Evolutionary conservation across 2,113 vertebrate species (phyloP), one percentile per base, ranked within the genome.

Genomic region (Martes martes): DNA sequence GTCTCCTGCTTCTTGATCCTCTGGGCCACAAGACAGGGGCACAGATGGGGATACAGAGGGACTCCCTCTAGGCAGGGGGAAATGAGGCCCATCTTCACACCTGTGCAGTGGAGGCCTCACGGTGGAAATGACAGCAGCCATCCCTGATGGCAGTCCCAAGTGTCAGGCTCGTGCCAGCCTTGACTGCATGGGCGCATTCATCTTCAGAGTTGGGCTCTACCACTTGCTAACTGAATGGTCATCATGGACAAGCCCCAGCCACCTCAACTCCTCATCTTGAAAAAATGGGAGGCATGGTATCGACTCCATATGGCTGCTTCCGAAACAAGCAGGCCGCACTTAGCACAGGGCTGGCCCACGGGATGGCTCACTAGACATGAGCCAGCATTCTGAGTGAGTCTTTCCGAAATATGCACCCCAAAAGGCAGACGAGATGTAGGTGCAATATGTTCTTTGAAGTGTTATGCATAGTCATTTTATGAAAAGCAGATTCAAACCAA

Each of bases 401-500:
- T 89, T 87, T 69, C 79, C 84, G 21, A 94, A 92, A 96, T 63
- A 96, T 50, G 71, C 7, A 89, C 78, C 96, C 85, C 94, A 87
- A 96, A 96, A 95, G 95, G 85, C 96, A 95, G 85, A 42, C 74
- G 92, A 90, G 87, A 91, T 57, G 79, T 74, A 91, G 90, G 83
- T 61, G 50, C 94, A 98, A 96, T 96, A 98, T 96, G 88, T 96
- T 98, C 93, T 94, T 81, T 36, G 45, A 94, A 97, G 88, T 93
- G 88, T 82, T 96, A 85, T 94, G 80, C 83, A 69, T 91, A 92
- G 94, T 95, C 91, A 93, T 91, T 91, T 89, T 94, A 90, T 67
- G 80, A 91, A 97, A 98, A 97, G 92, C 95, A 97, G 97, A 96
- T 57, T 94, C 69, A 95, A 97, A 90, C 80, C 92, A 97, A 98